Evolutionary conservation across 2,797 vertebrate genomes (phyloP).

Genomic region (Paratrypauchen microcephalus): DNA sequence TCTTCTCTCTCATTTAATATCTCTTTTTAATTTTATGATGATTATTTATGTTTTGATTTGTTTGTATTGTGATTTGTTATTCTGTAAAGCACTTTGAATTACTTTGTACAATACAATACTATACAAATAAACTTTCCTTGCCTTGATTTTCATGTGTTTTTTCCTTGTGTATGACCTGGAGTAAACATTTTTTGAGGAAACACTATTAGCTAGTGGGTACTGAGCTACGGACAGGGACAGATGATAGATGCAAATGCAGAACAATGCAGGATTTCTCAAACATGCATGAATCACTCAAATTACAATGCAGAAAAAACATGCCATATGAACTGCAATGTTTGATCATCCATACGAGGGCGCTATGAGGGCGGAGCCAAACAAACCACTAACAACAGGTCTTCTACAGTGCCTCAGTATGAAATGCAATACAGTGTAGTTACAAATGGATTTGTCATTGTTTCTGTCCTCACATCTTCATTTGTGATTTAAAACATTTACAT

Average conservation of each 20-base stretch:
- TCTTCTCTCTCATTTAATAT: no score
- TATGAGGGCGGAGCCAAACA: neutral
- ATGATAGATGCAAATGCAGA: neutral
- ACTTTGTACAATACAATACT: no score
- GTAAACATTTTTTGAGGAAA: neutral
- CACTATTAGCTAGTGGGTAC: neutral
- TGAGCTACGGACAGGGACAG: neutral
- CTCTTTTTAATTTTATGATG: no score
- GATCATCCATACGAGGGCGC: neutral
- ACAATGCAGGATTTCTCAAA: neutral
- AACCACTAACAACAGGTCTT: no score
- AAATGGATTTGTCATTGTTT: no score
- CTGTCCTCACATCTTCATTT: no score
- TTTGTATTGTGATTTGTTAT: no score
- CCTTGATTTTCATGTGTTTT: no score
- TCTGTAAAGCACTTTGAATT: no score
- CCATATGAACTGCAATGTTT: neutral
- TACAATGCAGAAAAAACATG: neutral
- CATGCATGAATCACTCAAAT: neutral
- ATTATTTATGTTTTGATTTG: no score
- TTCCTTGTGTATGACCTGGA: neutral
- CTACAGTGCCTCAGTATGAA: neutral
- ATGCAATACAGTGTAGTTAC: neutral
- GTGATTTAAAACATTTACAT: no score
- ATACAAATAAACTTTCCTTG: no score